Percentiles rank a stretch among this genome's conserved stretches.
phyloP scores from a whole-genome alignment of 2,797 vertebrate genomes.

The Pangasius macronema region DNA sequence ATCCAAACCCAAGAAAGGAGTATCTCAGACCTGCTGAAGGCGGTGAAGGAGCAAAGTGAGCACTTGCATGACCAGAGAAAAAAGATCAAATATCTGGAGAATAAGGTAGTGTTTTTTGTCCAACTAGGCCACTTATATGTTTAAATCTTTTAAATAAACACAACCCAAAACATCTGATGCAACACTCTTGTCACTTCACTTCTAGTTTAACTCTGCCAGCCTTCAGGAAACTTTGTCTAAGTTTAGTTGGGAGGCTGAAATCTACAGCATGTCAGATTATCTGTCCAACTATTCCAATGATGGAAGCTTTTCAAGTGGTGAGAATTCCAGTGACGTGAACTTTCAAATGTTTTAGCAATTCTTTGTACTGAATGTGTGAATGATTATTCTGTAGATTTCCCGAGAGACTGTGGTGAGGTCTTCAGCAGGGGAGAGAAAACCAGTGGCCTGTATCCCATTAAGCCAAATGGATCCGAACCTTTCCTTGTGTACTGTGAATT shows the following conservation, averaged over 20 bases:
- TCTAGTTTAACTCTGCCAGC: slow-evolving; percentile 75
- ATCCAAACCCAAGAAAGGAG: slow-evolving; percentile 84
- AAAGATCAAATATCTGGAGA: slow-evolving; percentile 86
- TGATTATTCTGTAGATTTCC: slow-evolving; percentile 68
- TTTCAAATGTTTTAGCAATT: background rate
- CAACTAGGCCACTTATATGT: background rate
- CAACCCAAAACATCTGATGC: background rate
- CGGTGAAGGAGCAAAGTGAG: slow-evolving; percentile 80
- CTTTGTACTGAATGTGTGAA: slow-evolving; percentile 8
- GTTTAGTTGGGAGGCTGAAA: slow-evolving; percentile 58
- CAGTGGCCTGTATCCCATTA: slow-evolving; percentile 82
- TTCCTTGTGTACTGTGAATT: slow-evolving; percentile 87
- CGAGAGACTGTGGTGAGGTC: slow-evolving; percentile 81
- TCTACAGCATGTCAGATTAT: slow-evolving; percentile 66
- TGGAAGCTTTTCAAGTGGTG: slow-evolving; percentile 44
- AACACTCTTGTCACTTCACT: slow-evolving; percentile 16
- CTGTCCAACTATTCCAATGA: slow-evolving; percentile 61
- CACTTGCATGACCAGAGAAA: slow-evolving; percentile 82
- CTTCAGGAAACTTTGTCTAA: slow-evolving; percentile 74
- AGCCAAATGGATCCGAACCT: slow-evolving; percentile 74
- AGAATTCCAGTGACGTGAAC: background rate
- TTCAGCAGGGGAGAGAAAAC: slow-evolving; percentile 70
- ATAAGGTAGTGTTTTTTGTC: slow-evolving; percentile 74
- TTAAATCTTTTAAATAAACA: background rate
- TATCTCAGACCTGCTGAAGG: slow-evolving; percentile 82